Percentiles rank a stretch among this genome's conserved stretches.
Conservation (phyloP, 2,888 invertebrate species). For the Himalopsyche anomala region DNA sequence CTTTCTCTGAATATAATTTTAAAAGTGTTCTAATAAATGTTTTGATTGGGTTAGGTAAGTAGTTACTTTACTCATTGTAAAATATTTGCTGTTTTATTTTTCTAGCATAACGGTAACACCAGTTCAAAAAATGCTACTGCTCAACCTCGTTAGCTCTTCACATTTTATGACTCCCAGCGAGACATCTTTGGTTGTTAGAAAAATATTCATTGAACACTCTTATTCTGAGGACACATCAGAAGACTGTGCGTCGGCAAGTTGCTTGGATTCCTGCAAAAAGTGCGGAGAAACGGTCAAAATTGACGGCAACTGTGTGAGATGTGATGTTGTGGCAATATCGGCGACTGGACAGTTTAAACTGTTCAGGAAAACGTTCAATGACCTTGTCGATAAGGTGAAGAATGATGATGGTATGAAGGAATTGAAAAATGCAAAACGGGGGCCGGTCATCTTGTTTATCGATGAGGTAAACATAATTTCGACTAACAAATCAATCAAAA, state of each 20-base stretch:
- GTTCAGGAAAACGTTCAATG: conserved; percentile 71
- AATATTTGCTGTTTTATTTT: conserved; percentile 56
- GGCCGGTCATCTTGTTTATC: conserved; percentile 82
- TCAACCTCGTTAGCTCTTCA: conserved; percentile 66
- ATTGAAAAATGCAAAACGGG: conserved; percentile 74
- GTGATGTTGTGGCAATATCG: conserved; percentile 69
- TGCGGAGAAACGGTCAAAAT: conserved; percentile 63
- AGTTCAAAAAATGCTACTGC: conserved; percentile 58
- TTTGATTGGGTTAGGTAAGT: neutral
- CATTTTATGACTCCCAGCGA: conserved; percentile 55
- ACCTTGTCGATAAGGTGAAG: conserved; percentile 71
- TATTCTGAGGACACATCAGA: neutral
- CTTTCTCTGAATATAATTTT: neutral
- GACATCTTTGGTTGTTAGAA: conserved; percentile 54
- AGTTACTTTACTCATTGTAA: neutral
- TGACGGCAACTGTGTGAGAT: conserved; percentile 71
- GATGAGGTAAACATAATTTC: conserved; percentile 77
- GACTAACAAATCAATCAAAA: neutral
- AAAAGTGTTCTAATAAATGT: neutral
- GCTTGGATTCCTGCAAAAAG: conserved; percentile 54
- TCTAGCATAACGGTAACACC: conserved; percentile 68
- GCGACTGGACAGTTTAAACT: conserved; percentile 49
- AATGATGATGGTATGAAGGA: conserved; percentile 71
- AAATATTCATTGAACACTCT: conserved; percentile 60
- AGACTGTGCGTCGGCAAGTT: neutral